phyloP scores from a whole-genome alignment of 1,140 invertebrate genomes.

The Neomicropteryx cornuta region DNA sequence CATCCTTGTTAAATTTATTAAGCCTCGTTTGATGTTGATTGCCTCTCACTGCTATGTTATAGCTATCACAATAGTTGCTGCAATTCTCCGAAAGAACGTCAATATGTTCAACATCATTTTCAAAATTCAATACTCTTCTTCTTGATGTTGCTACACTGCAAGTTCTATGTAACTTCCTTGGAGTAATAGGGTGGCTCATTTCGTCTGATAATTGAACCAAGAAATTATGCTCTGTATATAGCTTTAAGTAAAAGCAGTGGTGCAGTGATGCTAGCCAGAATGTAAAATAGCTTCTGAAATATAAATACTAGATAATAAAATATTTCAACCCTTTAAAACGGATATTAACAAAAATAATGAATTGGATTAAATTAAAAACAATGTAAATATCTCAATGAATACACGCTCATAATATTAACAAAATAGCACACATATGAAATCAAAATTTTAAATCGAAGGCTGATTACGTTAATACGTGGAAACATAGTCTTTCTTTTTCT shows the following conservation, averaged over 20 bases:
- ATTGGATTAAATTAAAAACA: conserved; percentile 8
- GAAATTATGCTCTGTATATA: conserved; percentile 57
- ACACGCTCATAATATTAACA: too few species aligned
- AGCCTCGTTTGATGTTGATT: conserved; percentile 18
- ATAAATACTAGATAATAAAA: conserved; percentile 14
- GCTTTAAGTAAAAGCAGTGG: conserved; percentile 61
- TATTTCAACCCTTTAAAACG: too few species aligned
- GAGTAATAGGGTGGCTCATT: conserved; percentile 33
- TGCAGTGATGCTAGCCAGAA: conserved; percentile 63
- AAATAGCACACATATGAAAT: too few species aligned
- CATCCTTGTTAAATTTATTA: too few species aligned
- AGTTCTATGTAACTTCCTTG: conserved; percentile 1
- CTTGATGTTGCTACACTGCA: not conserved
- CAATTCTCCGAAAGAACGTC: conserved; percentile 19
- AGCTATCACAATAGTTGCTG: conserved; percentile 39
- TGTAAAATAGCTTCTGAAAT: conserved; percentile 55
- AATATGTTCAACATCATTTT: not conserved
- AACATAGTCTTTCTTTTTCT: too few species aligned
- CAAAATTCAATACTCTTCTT: not conserved
- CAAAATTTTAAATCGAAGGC: too few species aligned
- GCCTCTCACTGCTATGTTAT: conserved; percentile 36
- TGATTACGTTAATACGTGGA: too few species aligned
- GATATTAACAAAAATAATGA: not conserved
- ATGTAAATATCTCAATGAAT: too few species aligned
- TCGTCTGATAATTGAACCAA: conserved; percentile 55